Evolutionary conservation across 2,113 vertebrate genomes (phyloP).

Genomic region (Sterrhoptilus dennistouni): DNA sequence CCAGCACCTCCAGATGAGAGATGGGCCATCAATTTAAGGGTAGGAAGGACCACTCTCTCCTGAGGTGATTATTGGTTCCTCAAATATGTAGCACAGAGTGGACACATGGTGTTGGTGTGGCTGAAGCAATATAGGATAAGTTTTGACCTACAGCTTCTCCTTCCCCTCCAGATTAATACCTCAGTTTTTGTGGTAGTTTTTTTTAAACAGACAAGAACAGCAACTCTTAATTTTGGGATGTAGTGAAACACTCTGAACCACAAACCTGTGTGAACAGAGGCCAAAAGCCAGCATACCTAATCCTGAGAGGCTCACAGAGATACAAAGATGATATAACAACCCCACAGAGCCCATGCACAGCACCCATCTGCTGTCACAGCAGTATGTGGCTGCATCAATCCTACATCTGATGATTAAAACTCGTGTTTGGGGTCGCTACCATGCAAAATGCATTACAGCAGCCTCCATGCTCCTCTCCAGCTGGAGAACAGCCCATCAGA

Average conservation of each 20-base stretch:
- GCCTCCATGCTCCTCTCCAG: neutral
- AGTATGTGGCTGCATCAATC: neutral
- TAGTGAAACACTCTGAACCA: neutral
- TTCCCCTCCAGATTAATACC: accelerated
- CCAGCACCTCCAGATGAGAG: neutral
- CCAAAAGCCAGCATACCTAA: neutral
- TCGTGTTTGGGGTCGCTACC: neutral
- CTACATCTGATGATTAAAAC: neutral
- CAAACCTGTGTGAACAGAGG: neutral
- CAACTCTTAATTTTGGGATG: neutral
- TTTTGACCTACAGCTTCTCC: neutral
- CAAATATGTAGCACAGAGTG: accelerated
- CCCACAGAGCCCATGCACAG: neutral
- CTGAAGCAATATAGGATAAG: neutral
- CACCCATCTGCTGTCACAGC: neutral
- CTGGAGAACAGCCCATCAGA: conserved; percentile 40
- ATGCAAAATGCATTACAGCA: neutral
- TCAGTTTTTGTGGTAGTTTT: neutral
- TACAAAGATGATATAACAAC: neutral
- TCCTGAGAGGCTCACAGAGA: neutral
- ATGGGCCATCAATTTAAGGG: accelerated
- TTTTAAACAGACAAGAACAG: neutral
- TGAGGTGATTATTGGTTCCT: neutral
- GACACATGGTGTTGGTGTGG: neutral
- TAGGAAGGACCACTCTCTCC: neutral